Evolutionary conservation across 2,113 vertebrate species (phyloP).

Genomic region (Prolemur simus): DNA sequence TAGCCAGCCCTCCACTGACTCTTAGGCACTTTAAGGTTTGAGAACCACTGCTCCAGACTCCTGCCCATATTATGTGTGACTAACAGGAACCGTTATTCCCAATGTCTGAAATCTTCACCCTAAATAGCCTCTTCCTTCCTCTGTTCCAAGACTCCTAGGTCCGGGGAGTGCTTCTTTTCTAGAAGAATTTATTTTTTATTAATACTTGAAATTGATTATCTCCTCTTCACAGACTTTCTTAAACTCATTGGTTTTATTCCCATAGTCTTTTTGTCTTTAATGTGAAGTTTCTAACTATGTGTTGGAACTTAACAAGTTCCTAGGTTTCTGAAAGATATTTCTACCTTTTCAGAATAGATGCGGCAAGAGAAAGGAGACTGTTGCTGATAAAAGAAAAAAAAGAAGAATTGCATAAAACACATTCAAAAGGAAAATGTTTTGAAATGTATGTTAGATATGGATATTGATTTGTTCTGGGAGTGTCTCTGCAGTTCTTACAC

Average conservation of each 20-base stretch:
- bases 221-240: not conserved
- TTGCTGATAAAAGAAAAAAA: not conserved
- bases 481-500: not conserved
- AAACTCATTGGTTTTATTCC: not conserved
- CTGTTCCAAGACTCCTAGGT: not conserved
- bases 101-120: not conserved
- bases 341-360: slow-evolving; percentile 1
- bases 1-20: too few relatives aligned
- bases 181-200: not conserved
- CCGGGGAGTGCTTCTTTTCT: not conserved
- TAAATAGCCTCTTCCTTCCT: not conserved
- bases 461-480: slow-evolving; percentile 47
- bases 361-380: not conserved
- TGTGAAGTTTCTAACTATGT: not conserved
- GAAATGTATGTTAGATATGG: not conserved
- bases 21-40: not conserved
- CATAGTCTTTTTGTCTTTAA: not conserved
- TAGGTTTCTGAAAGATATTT: slow-evolving; percentile 24
- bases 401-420: not conserved
- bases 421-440: slow-evolving; percentile 42
- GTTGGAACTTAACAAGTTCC: not conserved
- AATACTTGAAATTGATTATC: not conserved
- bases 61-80: not conserved
- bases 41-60: not conserved
- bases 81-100: too few relatives aligned